Evolutionary conservation across 2,797 vertebrate genomes (phyloP).

Genomic region (Ctenopoma multispine): DNA sequence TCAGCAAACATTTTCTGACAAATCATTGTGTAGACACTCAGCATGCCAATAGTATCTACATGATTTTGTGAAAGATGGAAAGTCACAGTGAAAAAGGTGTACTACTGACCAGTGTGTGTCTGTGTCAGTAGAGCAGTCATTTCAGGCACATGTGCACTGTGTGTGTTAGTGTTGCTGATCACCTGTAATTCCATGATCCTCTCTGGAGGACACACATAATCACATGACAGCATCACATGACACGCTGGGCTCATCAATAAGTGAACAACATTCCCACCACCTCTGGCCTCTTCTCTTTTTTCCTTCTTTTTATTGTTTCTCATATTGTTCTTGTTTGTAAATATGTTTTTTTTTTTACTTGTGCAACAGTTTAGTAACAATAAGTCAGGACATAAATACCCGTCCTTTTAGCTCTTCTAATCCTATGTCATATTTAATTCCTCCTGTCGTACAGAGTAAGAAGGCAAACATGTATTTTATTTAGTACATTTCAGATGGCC

Average conservation of each 20-base stretch:
- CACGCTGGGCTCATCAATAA: slow-evolving; percentile 36
- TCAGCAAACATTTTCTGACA: not conserved
- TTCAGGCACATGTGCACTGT: slow-evolving; percentile 35
- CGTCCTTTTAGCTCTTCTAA: no score
- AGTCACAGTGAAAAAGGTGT: not conserved
- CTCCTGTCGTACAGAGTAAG: no score
- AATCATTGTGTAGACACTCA: no score
- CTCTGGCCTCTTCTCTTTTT: not conserved
- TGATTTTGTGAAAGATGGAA: not conserved
- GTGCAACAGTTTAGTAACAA: no score
- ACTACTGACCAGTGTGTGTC: slow-evolving; percentile 23
- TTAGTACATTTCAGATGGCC: no score
- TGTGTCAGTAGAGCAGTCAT: slow-evolving; percentile 49
- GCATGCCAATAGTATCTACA: not conserved
- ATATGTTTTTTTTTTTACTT: no score
- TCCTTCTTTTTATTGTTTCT: not conserved
- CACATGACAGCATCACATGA: slow-evolving; percentile 70
- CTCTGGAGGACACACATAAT: slow-evolving; percentile 57
- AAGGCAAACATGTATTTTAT: no score
- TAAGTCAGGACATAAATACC: no score
- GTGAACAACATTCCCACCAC: slow-evolving; percentile 4
- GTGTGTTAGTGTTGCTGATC: slow-evolving; percentile 60
- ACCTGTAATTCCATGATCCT: slow-evolving; percentile 81
- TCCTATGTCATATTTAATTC: no score
- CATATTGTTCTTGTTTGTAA: not conserved